Evolutionary conservation across 1,140 invertebrate genomes (phyloP), one percentile per base, ranked within the genome.

Genomic region (Hyphantria cunea): DNA sequence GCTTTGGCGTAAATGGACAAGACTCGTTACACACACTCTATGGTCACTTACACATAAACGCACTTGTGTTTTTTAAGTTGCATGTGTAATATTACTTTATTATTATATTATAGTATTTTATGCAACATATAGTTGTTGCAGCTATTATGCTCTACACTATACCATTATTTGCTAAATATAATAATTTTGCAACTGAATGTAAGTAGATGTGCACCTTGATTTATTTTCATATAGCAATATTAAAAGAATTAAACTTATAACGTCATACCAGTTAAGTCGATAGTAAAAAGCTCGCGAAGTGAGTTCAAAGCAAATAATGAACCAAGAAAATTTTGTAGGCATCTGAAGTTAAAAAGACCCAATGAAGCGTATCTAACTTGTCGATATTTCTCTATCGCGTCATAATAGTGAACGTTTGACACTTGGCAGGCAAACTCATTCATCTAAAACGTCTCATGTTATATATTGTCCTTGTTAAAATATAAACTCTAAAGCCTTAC

Each of bases 321-420:
- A 60, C 45, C 53, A 66, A 67, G 50, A 61, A 56, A 66, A 50
- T 64, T 70, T 69, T 65, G 64, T 67, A 55, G 48, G 63, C 72
- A 67, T 72, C 68, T 65, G 67, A 61, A 55, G 63, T 56, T 71
- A 70, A 78, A 77, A 80, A 76, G 73, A 53, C 48, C 60, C 73
- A 61, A 64, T 69, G 68, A 53, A 78, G 70, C 75, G 73, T 77
- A 67, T 62, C 74, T 78, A 80, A 78, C 66, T 74, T 66, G 68
- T 50, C 71, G 70, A 80, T 77, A 80, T 76, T 80, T 76, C 72
- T 76, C 69, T 70, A 76, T 78, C 62, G 67, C 67, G 48, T 72
- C 77, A 80, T 77, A 77, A 80, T 78, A 77, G 74, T 69, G 64
- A 72, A 61, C 77, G 67, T 77, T 80, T 80, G 77, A 80, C 75